Evolutionary conservation across 2,888 invertebrate species (phyloP).

Genomic region (Chaetogeoica ovagalla): DNA sequence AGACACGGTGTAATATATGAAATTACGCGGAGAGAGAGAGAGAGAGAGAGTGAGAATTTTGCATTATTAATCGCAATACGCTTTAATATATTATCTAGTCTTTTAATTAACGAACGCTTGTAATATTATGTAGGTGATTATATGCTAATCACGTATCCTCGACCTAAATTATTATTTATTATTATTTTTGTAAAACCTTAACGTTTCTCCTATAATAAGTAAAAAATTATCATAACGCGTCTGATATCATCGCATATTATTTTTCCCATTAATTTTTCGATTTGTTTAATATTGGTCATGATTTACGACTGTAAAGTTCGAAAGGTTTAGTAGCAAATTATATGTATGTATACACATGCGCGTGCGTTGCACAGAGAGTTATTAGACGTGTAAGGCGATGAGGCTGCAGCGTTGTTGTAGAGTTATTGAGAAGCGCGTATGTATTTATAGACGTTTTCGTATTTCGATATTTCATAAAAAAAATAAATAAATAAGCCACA

Average conservation of each 20-base stretch:
- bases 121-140: constrained; percentile 33
- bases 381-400: no score
- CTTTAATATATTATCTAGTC: not conserved
- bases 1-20: not conserved
- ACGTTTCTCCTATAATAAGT: not conserved
- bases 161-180: constrained; percentile 47
- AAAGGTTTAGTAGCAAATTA: not conserved
- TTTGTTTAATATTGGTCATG: not conserved
- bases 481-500: no score
- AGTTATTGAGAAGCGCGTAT: no score
- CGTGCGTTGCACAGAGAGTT: no score
- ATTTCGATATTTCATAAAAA: no score
- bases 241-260: constrained; percentile 2
- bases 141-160: constrained; percentile 42
- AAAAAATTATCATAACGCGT: not conserved
- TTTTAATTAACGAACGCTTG: constrained; percentile 30
- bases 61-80: not conserved
- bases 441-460: no score
- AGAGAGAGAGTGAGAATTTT: not conserved
- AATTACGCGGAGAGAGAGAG: not conserved
- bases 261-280: constrained; percentile 12
- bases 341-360: not conserved
- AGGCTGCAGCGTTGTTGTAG: no score
- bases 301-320: not conserved
- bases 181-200: constrained; percentile 23